Conservation (phyloP, 2,888 invertebrate genomes). For the Atethmia centrago region DNA sequence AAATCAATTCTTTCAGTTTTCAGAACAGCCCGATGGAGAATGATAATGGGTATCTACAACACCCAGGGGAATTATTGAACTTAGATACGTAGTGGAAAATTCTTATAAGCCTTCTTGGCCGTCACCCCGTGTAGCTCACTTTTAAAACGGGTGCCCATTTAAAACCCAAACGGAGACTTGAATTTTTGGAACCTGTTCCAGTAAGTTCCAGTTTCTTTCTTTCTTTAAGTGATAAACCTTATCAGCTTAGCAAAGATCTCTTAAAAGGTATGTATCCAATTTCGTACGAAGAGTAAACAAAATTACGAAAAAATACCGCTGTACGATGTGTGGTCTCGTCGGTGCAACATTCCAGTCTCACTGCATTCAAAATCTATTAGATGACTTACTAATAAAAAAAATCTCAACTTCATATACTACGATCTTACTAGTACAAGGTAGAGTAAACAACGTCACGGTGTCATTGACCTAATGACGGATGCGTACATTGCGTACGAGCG, state of each 20-base stretch:
- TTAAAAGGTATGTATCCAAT: not conserved
- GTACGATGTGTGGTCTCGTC: not conserved
- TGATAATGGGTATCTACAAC: not conserved
- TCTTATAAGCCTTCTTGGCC: not conserved
- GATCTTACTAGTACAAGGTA: slow-evolving; percentile 11
- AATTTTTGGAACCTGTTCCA: not conserved
- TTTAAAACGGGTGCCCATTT: not conserved
- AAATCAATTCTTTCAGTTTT: not conserved
- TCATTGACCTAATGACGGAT: slow-evolving; percentile 65
- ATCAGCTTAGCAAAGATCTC: not conserved
- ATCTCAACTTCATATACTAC: not conserved
- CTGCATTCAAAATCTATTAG: not conserved
- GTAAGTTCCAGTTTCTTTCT: not conserved
- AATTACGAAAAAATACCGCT: not conserved
- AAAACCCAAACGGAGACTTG: not conserved
- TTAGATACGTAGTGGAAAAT: not conserved
- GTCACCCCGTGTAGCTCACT: not conserved
- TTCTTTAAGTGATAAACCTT: not conserved
- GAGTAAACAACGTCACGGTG: slow-evolving; percentile 59
- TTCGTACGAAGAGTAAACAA: too few relatives aligned
- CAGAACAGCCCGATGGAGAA: not conserved
- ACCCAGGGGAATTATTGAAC: not conserved
- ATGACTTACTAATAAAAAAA: not conserved
- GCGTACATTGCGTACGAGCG: slow-evolving; percentile 31
- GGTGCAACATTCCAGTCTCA: not conserved